Conservation (phyloP, 2,113 vertebrate species). For the Ailurus styani region DNA sequence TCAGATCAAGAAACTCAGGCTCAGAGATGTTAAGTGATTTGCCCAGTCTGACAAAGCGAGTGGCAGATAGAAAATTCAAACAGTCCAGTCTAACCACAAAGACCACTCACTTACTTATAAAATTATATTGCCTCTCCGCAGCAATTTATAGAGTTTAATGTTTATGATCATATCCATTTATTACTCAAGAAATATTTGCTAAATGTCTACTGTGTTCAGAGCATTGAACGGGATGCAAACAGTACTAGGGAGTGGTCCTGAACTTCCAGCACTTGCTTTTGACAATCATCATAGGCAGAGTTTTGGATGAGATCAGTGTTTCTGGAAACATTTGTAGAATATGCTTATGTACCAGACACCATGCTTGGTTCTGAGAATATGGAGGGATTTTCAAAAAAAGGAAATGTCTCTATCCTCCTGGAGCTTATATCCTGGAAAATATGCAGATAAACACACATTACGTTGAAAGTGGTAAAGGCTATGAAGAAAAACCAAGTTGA, state of each 20-base stretch:
- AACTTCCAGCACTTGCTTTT: background rate
- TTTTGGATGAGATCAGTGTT: background rate
- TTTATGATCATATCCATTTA: background rate
- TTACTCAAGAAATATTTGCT: slow-evolving; percentile 7
- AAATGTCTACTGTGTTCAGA: background rate
- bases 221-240: background rate
- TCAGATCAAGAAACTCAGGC: background rate
- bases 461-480: background rate
- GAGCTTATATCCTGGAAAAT: background rate
- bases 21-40: slow-evolving; percentile 16
- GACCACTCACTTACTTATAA: background rate
- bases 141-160: background rate
- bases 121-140: background rate
- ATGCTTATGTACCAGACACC: background rate
- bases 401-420: background rate
- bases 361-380: slow-evolving; percentile 18
- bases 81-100: slow-evolving; percentile 19
- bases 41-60: slow-evolving; percentile 12
- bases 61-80: background rate
- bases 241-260: background rate
- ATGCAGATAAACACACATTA: background rate
- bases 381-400: background rate
- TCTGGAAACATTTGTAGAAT: background rate
- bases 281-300: background rate
- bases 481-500: background rate